Base-by-base conservation (phyloP, 2,797 vertebrate genomes). In the Neoniphon sammara region DNA sequence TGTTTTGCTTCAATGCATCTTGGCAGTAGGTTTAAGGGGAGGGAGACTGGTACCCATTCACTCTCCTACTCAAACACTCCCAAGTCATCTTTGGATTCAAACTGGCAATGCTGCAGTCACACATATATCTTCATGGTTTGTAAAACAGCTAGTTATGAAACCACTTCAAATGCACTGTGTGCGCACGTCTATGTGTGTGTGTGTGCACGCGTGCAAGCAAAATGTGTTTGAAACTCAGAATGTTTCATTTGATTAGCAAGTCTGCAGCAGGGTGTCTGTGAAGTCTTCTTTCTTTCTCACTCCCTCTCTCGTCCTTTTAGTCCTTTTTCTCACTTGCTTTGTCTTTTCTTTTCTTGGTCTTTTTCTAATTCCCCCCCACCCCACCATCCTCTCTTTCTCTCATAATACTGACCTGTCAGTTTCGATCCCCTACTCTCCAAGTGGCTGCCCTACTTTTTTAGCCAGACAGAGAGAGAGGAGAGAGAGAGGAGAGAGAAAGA, bases 371-470 rank as follows among this genome's bases (percentile, higher is more conserved):
- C 15, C 30, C 3, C 25, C 4, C 21, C 66, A 25, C 46, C 23
- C 55, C 34, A 25, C 60, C 62, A 2, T 66, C 63, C 57, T 85
- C 64, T 23, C 18, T 79, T 60, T 57, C 66, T 42, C 81, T 88
- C 73, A 34, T 23, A 79, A 75, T 36, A 71, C 59, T 70, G 75
- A 81, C 80, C 78, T 82, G 83, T 82, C 80, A 80, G 65, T 78
- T 82, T 83, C 72, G 49, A 86, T 85, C 79, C 70, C 71, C 62
- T 58, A 9, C 59, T 87, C 70, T 83, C 70, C 66, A 57, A 86
- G 79, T 80, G 63, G 70, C 74, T 75, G 73, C 61, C 77, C 83
- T 90, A 80, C 67, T 85, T 84, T 82, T 82, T 75, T 70, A 71
- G 57, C 14, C 27, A 53, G 63, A 70, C 15, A 49, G 68, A 62